Base-by-base conservation (phyloP, 2,113 vertebrate species). In the Motacilla alba region DNA sequence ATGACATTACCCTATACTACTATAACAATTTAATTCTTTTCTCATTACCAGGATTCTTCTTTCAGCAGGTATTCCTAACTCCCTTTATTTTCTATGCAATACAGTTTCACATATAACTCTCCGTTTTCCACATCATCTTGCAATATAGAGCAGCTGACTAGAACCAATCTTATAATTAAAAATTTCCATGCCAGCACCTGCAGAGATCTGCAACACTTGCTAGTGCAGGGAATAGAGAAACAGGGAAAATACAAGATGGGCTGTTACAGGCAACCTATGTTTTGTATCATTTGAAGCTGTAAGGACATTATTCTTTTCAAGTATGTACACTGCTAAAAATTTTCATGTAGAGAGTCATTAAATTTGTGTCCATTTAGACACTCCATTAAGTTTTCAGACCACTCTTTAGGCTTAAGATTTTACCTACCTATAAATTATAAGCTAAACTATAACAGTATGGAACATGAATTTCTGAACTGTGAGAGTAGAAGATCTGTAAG, bases 21-120 rank as follows among this genome's bases (percentile, higher is more conserved):
- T 92, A 93, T 94, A 86, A 89, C 90, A 97, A 96, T 97, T 96
- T 95, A 90, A 77, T 94, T 73, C 64, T 94, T 96, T 90, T 83
- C 69, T 93, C 50, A 93, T 96, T 92, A 87, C 88, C n/a, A 91
- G 72, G 53, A 55, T 43, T 78, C 80, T 82, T 87, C 44, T 83
- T 77, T 55, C 76, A 66, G 73, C 55, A 88, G 66, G 39, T 93
- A 74, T 94, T 90, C 52, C 53, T 90, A 58, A 66, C 39, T 78
- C 58, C 13, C 30, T 80, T 41, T 85, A 64, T 82, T 62, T 89
- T 87, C 70, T 91, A 58, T 81, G 49, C 16, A 39, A 83, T 59
- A 39, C 27, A 59, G 31, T 41, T 74, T 56, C 52, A 81, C 22
- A 78, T 14, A 66, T 19, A 72, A 44, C 46, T 90, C 35, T 75